Base-by-base conservation (phyloP, 2,113 vertebrate genomes). In the Semnornis frantzii region DNA sequence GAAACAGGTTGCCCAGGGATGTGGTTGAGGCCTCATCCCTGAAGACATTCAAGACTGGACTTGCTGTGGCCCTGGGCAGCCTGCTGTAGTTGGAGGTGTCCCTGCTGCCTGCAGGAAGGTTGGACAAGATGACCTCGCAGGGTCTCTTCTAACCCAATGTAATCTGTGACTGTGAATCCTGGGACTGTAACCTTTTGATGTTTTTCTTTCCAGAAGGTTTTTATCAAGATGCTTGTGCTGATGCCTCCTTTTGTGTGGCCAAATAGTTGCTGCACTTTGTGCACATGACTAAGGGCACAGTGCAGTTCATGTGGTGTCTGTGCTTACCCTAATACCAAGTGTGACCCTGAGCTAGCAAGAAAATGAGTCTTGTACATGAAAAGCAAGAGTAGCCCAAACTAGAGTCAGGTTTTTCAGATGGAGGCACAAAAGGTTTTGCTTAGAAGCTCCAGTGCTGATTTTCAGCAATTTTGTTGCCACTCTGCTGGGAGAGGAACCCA, bases 201-300 rank as follows among this genome's bases (percentile, higher is more conserved):
- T 48, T 48, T 21, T 48, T 48, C 48, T 20, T 48, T 48, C 48
- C 6, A 44, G 14, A 60, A 84, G n/a, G 8, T 5, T 5, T 58
- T 65, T 76, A 14, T 60, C 23, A 24, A 15, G 75, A n/a, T 25
- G 20, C 17, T 4, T 37, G 15, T 54, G 8, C 13, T 12, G 48
- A 16, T 63, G 25, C 44, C n/a, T 72, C 62, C 59, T 44, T 55
- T 52, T 7, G 15, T 66, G 50, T 15, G 42, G 42, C 42, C 42
- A 42, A 42, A 42, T 42, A 42, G 42, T 42, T 42, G 42, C 42
- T 42, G 42, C 42, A 42, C 15, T 42, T 42, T 31, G 30, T n/a
- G 69, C 23, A 30, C 15, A 3, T 4, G 5, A 1, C 15, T 82
- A 4, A 64, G 46, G 75, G 2, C 13, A 50, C 0, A 1, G 15